These are phyloP conservation scores for Meandrusa payeni DNA, from an alignment of 2,888 invertebrate species.

Conservation along the genomic window DNA sequence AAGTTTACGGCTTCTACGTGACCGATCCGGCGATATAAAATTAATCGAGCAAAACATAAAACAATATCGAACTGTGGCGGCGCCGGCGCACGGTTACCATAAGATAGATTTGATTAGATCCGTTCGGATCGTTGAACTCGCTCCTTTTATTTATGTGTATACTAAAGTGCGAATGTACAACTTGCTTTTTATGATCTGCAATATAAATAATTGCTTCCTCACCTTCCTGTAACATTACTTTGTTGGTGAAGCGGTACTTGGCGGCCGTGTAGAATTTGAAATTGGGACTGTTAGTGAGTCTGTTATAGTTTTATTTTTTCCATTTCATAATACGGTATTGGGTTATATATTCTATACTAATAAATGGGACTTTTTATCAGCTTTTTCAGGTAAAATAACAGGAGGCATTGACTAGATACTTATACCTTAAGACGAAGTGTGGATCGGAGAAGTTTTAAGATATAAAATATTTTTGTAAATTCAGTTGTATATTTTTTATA, in stretches of 20 bases:
- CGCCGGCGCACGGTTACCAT: conserved; percentile 50
- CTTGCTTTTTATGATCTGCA: conserved; percentile 16
- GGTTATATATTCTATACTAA: too few relatives aligned
- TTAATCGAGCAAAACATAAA: conserved; percentile 55
- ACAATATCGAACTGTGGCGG: conserved; percentile 47
- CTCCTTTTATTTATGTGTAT: conserved; percentile 12
- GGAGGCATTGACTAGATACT: too few relatives aligned
- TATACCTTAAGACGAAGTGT: too few relatives aligned
- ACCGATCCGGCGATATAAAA: conserved; percentile 40
- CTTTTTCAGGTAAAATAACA: too few relatives aligned
- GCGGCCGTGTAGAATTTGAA: conserved; percentile 17
- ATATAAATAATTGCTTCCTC: conserved; percentile 23
- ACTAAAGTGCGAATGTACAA: conserved; percentile 11
- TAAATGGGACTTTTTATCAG: too few relatives aligned
- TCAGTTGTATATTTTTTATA: too few relatives aligned
- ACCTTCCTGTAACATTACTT: not conserved
- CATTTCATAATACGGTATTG: not conserved
- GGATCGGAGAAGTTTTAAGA: too few relatives aligned
- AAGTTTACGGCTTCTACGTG: conserved; percentile 26
- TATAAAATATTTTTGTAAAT: too few relatives aligned
- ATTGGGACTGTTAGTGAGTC: conserved; percentile 11
- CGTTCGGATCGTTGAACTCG: conserved; percentile 29
- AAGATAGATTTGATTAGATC: conserved; percentile 29
- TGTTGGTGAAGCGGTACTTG: conserved; percentile 1
- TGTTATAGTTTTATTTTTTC: not conserved